These are phyloP conservation scores for Carcharodon carcharias DNA, from an alignment of 2,797 vertebrate genomes.

Conservation along the genomic window DNA sequence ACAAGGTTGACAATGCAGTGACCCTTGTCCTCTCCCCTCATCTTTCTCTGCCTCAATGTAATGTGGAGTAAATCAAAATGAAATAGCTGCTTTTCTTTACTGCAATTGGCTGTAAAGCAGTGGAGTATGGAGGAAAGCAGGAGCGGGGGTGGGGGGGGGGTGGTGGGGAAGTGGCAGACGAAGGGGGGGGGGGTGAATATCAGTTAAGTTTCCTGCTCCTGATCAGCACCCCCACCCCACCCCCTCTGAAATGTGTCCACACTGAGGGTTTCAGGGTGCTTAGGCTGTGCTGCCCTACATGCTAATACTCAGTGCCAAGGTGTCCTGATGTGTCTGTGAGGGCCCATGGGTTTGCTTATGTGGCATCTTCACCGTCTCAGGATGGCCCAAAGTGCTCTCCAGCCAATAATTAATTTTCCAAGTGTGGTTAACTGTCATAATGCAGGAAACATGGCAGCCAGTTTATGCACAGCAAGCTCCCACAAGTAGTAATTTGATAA, in stretches of 20 bases:
- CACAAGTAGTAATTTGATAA: not conserved
- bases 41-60: not conserved
- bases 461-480: not conserved
- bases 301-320: not conserved
- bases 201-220: not conserved
- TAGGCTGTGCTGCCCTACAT: not conserved
- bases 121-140: no score
- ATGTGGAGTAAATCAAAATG: not conserved
- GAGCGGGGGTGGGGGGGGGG: no score
- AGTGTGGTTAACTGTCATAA: not conserved
- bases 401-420: not conserved
- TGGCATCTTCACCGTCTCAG: not conserved
- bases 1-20: not conserved
- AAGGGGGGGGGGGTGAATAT: no score
- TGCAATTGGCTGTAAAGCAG: not conserved
- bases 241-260: not conserved
- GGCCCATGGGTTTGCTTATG: not conserved
- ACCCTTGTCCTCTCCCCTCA: not conserved
- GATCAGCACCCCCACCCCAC: not conserved
- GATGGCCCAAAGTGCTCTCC: not conserved
- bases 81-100: not conserved
- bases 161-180: no score
- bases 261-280: no score
- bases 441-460: not conserved
- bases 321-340: no score